Evolutionary conservation across 2,113 vertebrate genomes (phyloP).

Genomic region (Perccottus glenii): DNA sequence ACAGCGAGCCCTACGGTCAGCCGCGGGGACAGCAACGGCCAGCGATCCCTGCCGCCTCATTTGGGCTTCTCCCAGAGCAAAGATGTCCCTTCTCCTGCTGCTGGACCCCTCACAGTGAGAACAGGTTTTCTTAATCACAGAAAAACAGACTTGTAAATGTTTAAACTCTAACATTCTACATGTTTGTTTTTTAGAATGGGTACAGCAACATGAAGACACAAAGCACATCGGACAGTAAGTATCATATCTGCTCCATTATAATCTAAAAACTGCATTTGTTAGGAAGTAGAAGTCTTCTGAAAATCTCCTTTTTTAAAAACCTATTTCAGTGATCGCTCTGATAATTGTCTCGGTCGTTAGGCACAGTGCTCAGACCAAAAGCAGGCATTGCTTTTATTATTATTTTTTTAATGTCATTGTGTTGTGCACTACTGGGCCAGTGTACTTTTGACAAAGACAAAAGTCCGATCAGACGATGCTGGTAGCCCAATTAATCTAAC

Average conservation of each 20-base stretch:
- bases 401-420: too few relatives aligned
- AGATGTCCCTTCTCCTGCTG: conserved; percentile 54
- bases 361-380: too few relatives aligned
- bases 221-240: conserved; percentile 88
- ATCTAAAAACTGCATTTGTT: conserved; percentile 20
- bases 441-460: too few relatives aligned
- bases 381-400: too few relatives aligned
- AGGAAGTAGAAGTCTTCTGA: conserved; percentile 14
- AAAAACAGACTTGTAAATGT: background rate
- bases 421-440: too few relatives aligned
- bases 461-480: too few relatives aligned
- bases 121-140: background rate
- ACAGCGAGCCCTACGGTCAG: conserved; percentile 42
- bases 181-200: conserved; percentile 84
- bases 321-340: background rate
- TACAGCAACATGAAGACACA: conserved; percentile 83
- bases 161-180: background rate
- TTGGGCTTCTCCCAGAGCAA: conserved; percentile 71
- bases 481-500: too few relatives aligned
- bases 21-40: conserved; percentile 59
- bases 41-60: conserved; percentile 66
- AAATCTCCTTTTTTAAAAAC: background rate
- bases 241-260: conserved; percentile 19
- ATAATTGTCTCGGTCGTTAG: background rate
- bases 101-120: conserved; percentile 65